Base-by-base conservation (phyloP, 92 coral and sea anemone genomes). In the Chrysogorgia sp. region DNA sequence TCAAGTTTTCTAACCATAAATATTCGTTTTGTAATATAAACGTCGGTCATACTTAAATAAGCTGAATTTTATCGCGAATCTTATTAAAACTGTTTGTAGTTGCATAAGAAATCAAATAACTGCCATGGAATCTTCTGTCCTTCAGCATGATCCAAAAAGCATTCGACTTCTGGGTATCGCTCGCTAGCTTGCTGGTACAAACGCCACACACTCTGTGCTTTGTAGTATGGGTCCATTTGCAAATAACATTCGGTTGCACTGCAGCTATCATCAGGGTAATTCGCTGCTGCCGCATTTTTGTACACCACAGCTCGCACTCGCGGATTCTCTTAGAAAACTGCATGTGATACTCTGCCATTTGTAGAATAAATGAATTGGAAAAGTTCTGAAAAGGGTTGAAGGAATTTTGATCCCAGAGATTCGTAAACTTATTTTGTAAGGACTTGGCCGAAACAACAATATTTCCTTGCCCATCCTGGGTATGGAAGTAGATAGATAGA, bases 401-500 rank as follows among this genome's bases (percentile, higher is more conserved):
- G 5, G 84, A 85, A 29, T 63, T 85, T 26, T 75, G 64, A 53
- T 79, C 61, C 88, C 88, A 85, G 49, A 85, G 53, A 56, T 59
- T 55, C 34, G 60, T 79, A 43, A 71, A 85, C 67, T 72, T 85
- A 25, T 31, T 63, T 41, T 45, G 41, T 24, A 74, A 22, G 10
- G 74, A 58, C 0, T 53, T 58, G 10, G 63, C 37, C 1, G 63
- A 41, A 0, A 84, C 84, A 15, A 84, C 84, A 43, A 84, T 58
- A 58, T 84, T 84, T 24, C 84, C 88, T 67, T 50, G 72, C 10
- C 84, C 84, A 72, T 85, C 88, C 23, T 85, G 66, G 12, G 86
- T 74, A 25, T 75, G 71, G 30, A 75, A 34, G n/a, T n/a, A n/a
- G n/a, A n/a, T n/a, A n/a, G n/a, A n/a, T n/a, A n/a, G n/a, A n/a